Percentiles rank a stretch among this genome's conserved stretches.
Evolutionary conservation across 2,113 vertebrate species (phyloP).

Genomic region (Malaclemys terrapin): DNA sequence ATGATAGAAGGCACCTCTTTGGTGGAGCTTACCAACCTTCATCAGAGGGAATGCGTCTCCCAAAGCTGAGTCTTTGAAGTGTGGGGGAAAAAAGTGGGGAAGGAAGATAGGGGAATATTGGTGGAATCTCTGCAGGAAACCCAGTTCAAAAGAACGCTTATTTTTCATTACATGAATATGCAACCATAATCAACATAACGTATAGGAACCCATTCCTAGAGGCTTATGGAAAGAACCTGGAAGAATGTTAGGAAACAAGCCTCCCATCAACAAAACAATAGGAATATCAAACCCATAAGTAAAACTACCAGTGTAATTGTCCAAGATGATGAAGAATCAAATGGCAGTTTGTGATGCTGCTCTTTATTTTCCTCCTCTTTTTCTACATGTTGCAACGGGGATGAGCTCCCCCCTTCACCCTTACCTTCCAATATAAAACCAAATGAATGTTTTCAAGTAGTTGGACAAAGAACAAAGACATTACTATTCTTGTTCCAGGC

Average conservation of each 20-base stretch:
- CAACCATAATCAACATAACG: neutral
- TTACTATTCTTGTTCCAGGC: conserved; percentile 14
- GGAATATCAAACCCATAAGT: neutral
- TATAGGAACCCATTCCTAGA: rapidly evolving
- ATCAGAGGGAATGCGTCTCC: neutral
- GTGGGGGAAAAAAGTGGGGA: neutral
- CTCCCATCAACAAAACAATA: neutral
- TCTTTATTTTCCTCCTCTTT: neutral
- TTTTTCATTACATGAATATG: neutral
- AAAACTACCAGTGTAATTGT: neutral
- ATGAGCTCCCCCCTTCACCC: neutral
- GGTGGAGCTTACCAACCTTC: neutral
- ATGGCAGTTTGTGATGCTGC: neutral
- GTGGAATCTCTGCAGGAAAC: neutral
- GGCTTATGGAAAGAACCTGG: neutral
- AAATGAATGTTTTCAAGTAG: neutral
- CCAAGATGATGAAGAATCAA: neutral
- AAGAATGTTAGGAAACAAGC: conserved; percentile 3
- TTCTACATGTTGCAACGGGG: neutral
- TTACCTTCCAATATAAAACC: conserved; percentile 13
- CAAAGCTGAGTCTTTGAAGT: neutral
- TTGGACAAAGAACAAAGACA: conserved; percentile 8
- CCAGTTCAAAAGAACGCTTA: neutral
- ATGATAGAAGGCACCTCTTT: neutral
- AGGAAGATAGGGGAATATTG: neutral